phyloP scores from a whole-genome alignment of 2,888 invertebrate genomes.

The Stenchaetothrips biformis region DNA sequence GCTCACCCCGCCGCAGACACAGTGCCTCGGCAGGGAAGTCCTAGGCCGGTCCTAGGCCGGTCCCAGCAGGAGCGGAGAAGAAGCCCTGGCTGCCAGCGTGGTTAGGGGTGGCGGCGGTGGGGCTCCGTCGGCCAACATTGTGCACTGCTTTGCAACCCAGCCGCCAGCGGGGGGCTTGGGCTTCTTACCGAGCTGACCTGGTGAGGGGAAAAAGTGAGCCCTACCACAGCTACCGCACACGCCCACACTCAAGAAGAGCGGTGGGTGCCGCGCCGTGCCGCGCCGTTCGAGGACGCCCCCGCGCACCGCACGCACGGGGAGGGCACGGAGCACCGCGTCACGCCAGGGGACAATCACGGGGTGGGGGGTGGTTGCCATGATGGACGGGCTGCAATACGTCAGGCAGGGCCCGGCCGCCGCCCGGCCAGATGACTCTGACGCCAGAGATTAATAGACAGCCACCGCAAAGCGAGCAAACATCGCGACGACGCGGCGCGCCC shows the following conservation, averaged over 20 bases:
- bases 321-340: neutral
- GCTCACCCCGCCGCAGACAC: too few species aligned
- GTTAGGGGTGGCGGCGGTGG: neutral
- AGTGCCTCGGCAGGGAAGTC: neutral
- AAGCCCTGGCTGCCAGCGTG: neutral
- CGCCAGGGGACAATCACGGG: neutral
- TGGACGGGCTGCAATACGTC: constrained; percentile 1
- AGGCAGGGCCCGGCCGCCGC: neutral
- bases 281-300: too few species aligned
- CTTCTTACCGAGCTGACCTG: too few species aligned
- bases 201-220: too few species aligned
- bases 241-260: too few species aligned
- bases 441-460: constrained; percentile 11
- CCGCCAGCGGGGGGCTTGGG: too few species aligned
- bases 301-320: neutral
- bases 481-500: neutral
- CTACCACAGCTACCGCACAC: too few species aligned
- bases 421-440: neutral
- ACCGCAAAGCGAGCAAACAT: neutral
- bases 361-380: neutral
- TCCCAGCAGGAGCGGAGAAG: neutral
- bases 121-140: too few species aligned
- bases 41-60: neutral
- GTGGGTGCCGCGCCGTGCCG: too few species aligned
- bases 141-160: too few species aligned